Evolutionary conservation across 2,113 vertebrate species (phyloP).

Genomic region (Ancistrus triradiatus): DNA sequence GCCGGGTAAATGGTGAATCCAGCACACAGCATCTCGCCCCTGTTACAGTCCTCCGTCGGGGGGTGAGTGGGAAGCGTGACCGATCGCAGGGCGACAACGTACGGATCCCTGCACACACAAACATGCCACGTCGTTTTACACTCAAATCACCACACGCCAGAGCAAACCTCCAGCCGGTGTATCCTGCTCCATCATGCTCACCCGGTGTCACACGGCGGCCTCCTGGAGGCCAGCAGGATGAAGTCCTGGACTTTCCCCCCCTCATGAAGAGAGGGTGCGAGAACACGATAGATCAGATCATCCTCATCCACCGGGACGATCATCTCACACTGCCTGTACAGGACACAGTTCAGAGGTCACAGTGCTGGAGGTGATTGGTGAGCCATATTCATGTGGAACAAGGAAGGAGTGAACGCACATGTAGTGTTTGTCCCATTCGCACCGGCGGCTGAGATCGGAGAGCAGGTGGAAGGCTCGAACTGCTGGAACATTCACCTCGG

Average conservation of each 20-base stretch:
- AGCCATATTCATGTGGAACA: too few species aligned
- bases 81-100: constrained; percentile 83
- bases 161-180: too few species aligned
- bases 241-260: constrained; percentile 79
- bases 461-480: constrained; percentile 77
- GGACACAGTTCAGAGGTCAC: too few species aligned
- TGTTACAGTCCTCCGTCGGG: constrained; percentile 52
- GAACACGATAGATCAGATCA: constrained; percentile 82
- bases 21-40: constrained; percentile 85
- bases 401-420: constrained; percentile 58
- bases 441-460: constrained; percentile 76
- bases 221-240: constrained; percentile 80
- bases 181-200: constrained; percentile 46
- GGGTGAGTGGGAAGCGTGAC: constrained; percentile 80
- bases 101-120: constrained; percentile 75
- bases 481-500: constrained; percentile 64
- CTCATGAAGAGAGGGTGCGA: constrained; percentile 64
- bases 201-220: constrained; percentile 81
- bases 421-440: constrained; percentile 81
- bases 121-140: background rate
- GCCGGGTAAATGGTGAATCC: constrained; percentile 84
- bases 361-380: too few species aligned
- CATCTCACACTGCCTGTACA: constrained; percentile 71
- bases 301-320: constrained; percentile 82
- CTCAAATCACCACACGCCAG: background rate